Evolutionary conservation across 2,113 vertebrate genomes (phyloP).

Genomic region (Corythaixoides concolor): DNA sequence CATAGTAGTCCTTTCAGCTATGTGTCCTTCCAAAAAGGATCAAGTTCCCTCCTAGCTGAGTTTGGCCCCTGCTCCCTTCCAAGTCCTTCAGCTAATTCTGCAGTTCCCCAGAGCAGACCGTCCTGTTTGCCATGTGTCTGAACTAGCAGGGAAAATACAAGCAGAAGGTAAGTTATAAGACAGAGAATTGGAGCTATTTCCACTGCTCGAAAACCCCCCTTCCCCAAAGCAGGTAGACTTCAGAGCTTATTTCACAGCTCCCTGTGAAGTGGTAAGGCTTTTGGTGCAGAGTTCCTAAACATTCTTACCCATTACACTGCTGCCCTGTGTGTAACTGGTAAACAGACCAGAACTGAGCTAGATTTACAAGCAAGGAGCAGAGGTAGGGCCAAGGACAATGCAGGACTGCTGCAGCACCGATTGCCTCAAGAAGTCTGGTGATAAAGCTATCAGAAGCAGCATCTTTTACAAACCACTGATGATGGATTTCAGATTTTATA

Average conservation of each 20-base stretch:
- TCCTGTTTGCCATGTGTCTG: neutral
- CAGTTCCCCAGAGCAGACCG: neutral
- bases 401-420: neutral
- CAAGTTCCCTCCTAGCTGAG: neutral
- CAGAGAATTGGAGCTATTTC: neutral
- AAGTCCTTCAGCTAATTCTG: neutral
- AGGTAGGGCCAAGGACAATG: neutral
- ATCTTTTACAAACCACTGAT: neutral
- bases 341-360: neutral
- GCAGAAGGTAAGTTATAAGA: neutral
- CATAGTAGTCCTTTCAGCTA: neutral
- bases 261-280: neutral
- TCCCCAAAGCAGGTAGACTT: neutral
- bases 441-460: neutral
- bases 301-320: neutral
- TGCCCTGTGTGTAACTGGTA: neutral
- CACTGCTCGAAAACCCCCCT: neutral
- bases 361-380: neutral
- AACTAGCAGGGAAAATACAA: neutral
- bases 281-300: neutral
- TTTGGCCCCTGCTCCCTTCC: neutral
- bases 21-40: conserved; percentile 15
- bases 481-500: neutral
- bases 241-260: neutral
- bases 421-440: neutral